Evolutionary conservation across 2,113 vertebrate species (phyloP).

Genomic region (Fregata magnificens): DNA sequence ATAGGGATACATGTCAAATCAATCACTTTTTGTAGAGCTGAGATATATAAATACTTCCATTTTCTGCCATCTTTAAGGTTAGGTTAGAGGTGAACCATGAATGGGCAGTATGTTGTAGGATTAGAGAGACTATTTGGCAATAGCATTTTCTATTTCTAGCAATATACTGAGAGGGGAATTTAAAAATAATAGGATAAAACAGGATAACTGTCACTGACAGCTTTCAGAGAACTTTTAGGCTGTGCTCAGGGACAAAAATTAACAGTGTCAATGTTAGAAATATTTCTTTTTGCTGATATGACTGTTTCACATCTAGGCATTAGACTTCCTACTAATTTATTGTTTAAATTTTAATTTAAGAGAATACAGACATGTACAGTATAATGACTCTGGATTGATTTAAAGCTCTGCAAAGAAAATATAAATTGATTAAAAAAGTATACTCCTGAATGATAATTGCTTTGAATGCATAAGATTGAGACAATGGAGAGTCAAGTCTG

Average conservation of each 20-base stretch:
- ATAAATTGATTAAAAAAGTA: not conserved
- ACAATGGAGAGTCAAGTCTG: not conserved
- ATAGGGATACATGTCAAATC: not conserved
- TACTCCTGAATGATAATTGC: not conserved
- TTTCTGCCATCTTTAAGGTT: conserved; percentile 15
- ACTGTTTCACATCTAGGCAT: not conserved
- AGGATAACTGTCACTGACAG: conserved; percentile 23
- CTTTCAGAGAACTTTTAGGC: conserved; percentile 3
- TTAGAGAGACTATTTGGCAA: conserved; percentile 19
- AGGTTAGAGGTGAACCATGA: conserved; percentile 10
- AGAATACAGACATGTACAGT: not conserved
- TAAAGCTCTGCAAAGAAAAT: not conserved
- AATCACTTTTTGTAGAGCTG: not conserved
- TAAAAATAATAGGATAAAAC: conserved; percentile 55
- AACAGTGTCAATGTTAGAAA: not conserved
- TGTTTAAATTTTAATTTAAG: not conserved
- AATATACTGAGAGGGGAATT: conserved; percentile 7
- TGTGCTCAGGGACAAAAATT: not conserved
- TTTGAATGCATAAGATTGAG: not conserved
- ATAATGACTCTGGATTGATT: not conserved
- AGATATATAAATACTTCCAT: not conserved
- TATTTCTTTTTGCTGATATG: not conserved
- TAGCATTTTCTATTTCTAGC: conserved; percentile 44
- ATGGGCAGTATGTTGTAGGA: conserved; percentile 5
- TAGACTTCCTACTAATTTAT: not conserved